Evolutionary conservation across 2,113 vertebrate species (phyloP).

Genomic region (Danionella cerebrum): DNA sequence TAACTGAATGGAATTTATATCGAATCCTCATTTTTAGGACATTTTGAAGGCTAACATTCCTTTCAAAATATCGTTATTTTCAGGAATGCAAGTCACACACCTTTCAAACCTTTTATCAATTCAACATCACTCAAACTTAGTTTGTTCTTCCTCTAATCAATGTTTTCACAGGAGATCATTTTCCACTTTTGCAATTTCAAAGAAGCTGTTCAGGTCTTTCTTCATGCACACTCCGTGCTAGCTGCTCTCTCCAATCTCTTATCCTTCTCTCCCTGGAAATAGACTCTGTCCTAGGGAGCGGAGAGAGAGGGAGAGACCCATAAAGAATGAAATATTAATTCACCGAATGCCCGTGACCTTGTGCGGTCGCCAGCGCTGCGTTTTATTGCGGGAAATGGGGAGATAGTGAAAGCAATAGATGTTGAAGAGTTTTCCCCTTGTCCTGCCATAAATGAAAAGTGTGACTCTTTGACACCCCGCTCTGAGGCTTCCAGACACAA

Average conservation of each 20-base stretch:
- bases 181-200: neutral
- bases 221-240: neutral
- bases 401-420: constrained; percentile 47
- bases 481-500: neutral
- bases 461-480: constrained; percentile 13
- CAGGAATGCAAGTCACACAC: neutral
- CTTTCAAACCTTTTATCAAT: neutral
- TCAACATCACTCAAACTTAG: neutral
- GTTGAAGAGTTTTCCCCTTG: constrained; percentile 48
- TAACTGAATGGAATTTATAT: no score
- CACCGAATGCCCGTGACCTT: constrained; percentile 44
- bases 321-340: constrained; percentile 60
- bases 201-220: neutral
- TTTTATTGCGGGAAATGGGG: constrained; percentile 52
- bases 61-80: no score
- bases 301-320: constrained; percentile 11
- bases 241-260: constrained; percentile 1
- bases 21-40: no score
- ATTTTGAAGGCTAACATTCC: no score
- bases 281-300: constrained; percentile 25
- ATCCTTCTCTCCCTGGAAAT: constrained; percentile 33
- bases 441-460: constrained; percentile 50
- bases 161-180: neutral
- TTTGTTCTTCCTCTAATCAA: neutral
- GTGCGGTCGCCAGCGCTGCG: constrained; percentile 49